Base-by-base conservation (phyloP, 2,113 vertebrate genomes). In the Chlamydotis undulata region DNA sequence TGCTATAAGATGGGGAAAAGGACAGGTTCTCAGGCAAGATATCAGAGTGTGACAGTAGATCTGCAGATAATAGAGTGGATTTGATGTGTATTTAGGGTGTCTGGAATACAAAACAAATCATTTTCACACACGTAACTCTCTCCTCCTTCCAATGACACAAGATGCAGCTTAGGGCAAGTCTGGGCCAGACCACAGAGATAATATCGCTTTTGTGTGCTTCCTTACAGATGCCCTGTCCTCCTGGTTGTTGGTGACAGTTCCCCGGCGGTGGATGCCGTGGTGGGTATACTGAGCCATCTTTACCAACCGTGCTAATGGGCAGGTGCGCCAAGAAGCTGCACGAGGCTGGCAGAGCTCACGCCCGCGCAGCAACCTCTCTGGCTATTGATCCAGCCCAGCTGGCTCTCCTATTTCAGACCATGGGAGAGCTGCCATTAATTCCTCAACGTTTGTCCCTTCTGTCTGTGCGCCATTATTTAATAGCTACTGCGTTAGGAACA, bases 211-310 rank as follows among this genome's bases (percentile, higher is more conserved):
- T 73, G 19, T 90, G 41, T 88, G 18, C 33, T 97, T 91, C 43
- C n/a, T 89, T 93, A 31, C 95, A 99, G 99, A 92, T 99, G 99
- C 91, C 98, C 98, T 39, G 91, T 98, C 19, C 98, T 99, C 39
- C 97, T 99, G 93, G 99, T 99, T 87, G 99, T 99, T 12, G 99
- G 99, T 1, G 99, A 99, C 97, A 99, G 91, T 81, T 99, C 99
- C 68, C 99, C 99, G 2, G 99, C 99, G 0, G 99, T 99, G 91
- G 99, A 99, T 33, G 99, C 98, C 3, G 99, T 99, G 98, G 99
- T 99, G 97, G 13, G 99, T 99, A 83, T 60, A 60, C 18, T 0
- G 0, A 82, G 24, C 39, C 3, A 1, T 37, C 45, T 57, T 9
- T 19, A 19, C 14, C 1, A 43, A 4, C n/a, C 7, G 1, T 35